Conservation (phyloP, 1,140 invertebrate genomes). For the Arion vulgaris region DNA sequence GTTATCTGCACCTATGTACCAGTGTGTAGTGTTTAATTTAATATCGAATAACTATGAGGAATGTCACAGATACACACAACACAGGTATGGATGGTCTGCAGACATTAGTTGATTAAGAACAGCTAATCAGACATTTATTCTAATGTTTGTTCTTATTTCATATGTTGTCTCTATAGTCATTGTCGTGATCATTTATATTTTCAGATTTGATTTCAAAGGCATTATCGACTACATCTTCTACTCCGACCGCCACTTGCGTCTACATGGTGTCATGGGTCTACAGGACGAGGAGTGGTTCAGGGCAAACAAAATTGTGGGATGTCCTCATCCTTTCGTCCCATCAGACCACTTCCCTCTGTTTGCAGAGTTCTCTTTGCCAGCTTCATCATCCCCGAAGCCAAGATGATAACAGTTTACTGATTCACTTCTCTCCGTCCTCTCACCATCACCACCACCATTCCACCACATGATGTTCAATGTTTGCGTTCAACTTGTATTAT, state of each 20-base stretch:
- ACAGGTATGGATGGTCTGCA: too few species aligned
- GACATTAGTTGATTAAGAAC: too few species aligned
- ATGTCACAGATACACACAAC: too few species aligned
- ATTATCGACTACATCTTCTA: constrained; percentile 99
- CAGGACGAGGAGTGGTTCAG: constrained; percentile 94
- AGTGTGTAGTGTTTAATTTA: too few species aligned
- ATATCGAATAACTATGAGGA: too few species aligned
- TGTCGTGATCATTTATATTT: too few species aligned
- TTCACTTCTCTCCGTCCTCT: background rate
- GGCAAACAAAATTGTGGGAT: constrained; percentile 90
- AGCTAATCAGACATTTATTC: too few species aligned
- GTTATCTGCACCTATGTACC: too few species aligned
- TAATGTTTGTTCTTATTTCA: too few species aligned
- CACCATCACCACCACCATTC: background rate
- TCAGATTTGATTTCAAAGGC: constrained; percentile 98
- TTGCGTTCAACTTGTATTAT: background rate
- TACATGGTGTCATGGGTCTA: constrained; percentile 92
- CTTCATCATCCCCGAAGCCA: background rate
- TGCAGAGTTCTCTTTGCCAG: constrained; percentile 90
- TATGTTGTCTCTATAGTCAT: too few species aligned
- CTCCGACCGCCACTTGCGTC: constrained; percentile 93
- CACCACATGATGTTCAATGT: background rate
- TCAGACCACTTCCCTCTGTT: constrained; percentile 98
- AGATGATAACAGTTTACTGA: background rate
- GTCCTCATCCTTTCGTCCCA: constrained; percentile 98